Evolutionary conservation across 2,888 invertebrate species (phyloP), one percentile per base, ranked within the genome.

Genomic region (Rhagium mordax): DNA sequence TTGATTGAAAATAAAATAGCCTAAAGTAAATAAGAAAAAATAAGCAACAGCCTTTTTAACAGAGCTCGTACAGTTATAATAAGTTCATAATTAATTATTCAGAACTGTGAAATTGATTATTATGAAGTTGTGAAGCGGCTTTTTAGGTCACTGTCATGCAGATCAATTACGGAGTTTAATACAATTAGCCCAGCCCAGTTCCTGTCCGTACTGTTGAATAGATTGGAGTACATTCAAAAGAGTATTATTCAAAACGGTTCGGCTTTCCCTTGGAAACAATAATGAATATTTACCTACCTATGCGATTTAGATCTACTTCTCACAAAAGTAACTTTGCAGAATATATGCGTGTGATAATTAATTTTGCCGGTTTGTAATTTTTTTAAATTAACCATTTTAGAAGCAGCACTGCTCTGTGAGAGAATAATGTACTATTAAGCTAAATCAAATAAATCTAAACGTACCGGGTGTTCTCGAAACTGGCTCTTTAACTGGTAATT

Each of bases 101-200:
- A 29, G n/a, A 59, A 59, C 59, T 29, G 59, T 59, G 33, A 59
- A 59, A 29, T 59, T 29, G 15, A 24, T 16, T 29, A 33, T 59
- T 33, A 18, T 59, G 59, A 24, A 20, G 59, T 29, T 16, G 33
- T 3, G 20, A 66, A 57, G 67, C 41, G n/a, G 21, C 21, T 51
- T 67, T 67, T 67, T 47, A 67, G 67, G 67, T 67, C 67, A 67
- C 33, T 67, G 53, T 47, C 67, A 57, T 57, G 33, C n/a, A 57
- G 29, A 67, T 53, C 33, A 67, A 67, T 55, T 51, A 59, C 18
- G 20, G 33, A 7, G 53, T 29, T 33, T 41, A 21, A 18, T 64
- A 64, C 48, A 18, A 67, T 67, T 67, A 47, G 57, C 67, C 67
- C 53, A 67, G 33, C 67, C 67, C 67, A 67, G 57, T 67, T 67